Percentiles rank a stretch among this genome's conserved stretches.
These are phyloP conservation scores for Idaea dimidiata DNA, from an alignment of 2,888 invertebrate genomes.

Conservation along the genomic window DNA sequence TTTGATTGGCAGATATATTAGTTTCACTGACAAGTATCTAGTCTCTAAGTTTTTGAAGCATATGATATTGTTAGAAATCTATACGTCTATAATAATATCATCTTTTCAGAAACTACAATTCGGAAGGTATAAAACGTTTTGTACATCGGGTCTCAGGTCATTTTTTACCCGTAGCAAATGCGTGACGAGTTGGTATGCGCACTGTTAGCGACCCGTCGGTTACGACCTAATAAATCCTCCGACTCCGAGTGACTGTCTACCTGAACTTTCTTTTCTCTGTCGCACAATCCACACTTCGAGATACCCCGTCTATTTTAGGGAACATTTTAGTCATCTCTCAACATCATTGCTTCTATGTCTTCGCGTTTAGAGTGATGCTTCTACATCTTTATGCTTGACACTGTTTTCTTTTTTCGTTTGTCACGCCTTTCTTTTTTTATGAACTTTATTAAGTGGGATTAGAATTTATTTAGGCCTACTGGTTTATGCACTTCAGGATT, in stretches of 20 bases:
- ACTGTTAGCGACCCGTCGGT: conserved; percentile 66
- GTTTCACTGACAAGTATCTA: no score
- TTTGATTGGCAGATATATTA: no score
- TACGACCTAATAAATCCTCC: conserved; percentile 78
- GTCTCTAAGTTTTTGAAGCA: not conserved
- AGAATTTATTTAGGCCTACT: not conserved
- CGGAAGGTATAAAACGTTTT: not conserved
- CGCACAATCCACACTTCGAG: conserved; percentile 54
- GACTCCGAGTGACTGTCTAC: conserved; percentile 59
- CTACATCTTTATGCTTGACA: conserved; percentile 19
- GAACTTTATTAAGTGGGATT: not conserved
- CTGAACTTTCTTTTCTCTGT: conserved; percentile 78
- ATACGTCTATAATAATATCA: no score
- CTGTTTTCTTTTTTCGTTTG: conserved; percentile 9
- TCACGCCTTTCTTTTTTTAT: not conserved
- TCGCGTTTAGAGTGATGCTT: conserved; percentile 16
- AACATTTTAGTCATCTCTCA: conserved; percentile 47
- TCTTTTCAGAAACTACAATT: not conserved
- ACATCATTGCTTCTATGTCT: conserved; percentile 33
- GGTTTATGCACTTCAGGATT: no score
- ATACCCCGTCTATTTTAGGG: conserved; percentile 48
- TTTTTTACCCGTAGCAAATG: conserved; percentile 27
- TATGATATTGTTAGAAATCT: no score
- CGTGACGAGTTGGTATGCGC: conserved; percentile 44
- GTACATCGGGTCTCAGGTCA: not conserved